phyloP scores from a whole-genome alignment of 2,888 invertebrate genomes.

The Cerceris rybyensis region DNA sequence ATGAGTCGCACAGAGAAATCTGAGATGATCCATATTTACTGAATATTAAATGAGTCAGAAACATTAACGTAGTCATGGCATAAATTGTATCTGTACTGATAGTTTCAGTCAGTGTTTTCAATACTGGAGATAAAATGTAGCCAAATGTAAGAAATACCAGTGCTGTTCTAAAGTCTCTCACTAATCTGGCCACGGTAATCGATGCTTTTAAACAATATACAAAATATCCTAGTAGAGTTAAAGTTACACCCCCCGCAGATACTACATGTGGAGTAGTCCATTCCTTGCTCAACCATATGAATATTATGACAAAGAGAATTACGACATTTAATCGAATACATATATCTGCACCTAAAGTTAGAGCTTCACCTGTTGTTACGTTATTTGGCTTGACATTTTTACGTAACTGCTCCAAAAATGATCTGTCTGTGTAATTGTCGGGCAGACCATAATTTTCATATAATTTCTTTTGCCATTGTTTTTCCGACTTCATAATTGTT shows the following conservation, averaged over 20 bases:
- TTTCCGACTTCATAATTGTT: slow-evolving; percentile 23
- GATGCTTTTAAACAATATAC: slow-evolving; percentile 81
- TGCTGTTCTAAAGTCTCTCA: slow-evolving; percentile 89
- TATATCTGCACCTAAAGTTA: slow-evolving; percentile 89
- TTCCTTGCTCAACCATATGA: slow-evolving; percentile 88
- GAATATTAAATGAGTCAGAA: slow-evolving; percentile 93
- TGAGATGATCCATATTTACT: slow-evolving; percentile 95
- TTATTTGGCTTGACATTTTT: slow-evolving; percentile 92
- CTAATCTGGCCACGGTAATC: slow-evolving; percentile 64
- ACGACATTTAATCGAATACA: slow-evolving; percentile 92
- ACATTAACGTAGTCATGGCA: slow-evolving; percentile 94
- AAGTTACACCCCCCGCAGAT: slow-evolving; percentile 84
- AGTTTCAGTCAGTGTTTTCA: slow-evolving; percentile 97
- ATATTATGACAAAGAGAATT: slow-evolving; percentile 88
- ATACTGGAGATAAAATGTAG: slow-evolving; percentile 93
- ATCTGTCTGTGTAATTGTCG: slow-evolving; percentile 95
- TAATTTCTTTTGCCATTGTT: slow-evolving; percentile 92
- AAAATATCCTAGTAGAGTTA: slow-evolving; percentile 86
- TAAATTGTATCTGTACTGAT: slow-evolving; percentile 99
- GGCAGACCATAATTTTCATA: slow-evolving; percentile 94
- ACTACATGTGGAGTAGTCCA: slow-evolving; percentile 86
- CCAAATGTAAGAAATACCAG: slow-evolving; percentile 93
- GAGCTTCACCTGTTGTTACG: slow-evolving; percentile 87
- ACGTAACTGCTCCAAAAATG: slow-evolving; percentile 92
- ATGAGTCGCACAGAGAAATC: slow-evolving; percentile 93